Conservation (phyloP, 2,888 invertebrate species). For the Opisthograptis luteolata region DNA sequence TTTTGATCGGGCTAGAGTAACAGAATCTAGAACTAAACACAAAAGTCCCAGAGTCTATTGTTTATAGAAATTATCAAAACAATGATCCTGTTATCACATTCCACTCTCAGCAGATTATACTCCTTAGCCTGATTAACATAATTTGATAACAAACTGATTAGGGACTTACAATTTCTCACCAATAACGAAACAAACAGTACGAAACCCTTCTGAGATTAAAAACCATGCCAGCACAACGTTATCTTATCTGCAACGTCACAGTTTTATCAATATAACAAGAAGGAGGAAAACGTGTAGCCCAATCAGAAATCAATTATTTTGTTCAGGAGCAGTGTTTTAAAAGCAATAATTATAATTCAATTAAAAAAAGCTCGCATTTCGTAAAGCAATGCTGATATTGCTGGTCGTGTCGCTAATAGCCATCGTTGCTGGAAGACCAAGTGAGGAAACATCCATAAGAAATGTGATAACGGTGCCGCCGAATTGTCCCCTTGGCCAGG, state of each 20-base stretch:
- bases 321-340: slow-evolving; percentile 12
- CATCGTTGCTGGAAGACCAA: slow-evolving; percentile 14
- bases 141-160: too few relatives aligned
- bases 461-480: slow-evolving; percentile 10
- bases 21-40: too few relatives aligned
- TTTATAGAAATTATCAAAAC: too few relatives aligned
- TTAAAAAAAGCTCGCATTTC: slow-evolving; percentile 1
- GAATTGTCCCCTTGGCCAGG: slow-evolving; percentile 17
- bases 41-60: too few relatives aligned
- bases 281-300: slow-evolving; percentile 18
- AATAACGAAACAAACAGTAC: too few relatives aligned
- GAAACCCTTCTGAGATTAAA: too few relatives aligned
- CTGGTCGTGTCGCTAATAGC: slow-evolving; percentile 10
- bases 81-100: too few relatives aligned
- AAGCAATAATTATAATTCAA: background rate
- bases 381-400: slow-evolving; percentile 9
- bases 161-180: too few relatives aligned
- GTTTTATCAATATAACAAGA: slow-evolving; percentile 12
- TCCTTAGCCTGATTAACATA: too few relatives aligned
- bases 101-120: too few relatives aligned
- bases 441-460: background rate
- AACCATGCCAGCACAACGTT: background rate
- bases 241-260: slow-evolving; percentile 23
- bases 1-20: too few relatives aligned
- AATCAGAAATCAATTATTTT: slow-evolving; percentile 23